Evolutionary conservation across 2,888 invertebrate species (phyloP), one percentile per base, ranked within the genome.

Genomic region (Rapana venosa): DNA sequence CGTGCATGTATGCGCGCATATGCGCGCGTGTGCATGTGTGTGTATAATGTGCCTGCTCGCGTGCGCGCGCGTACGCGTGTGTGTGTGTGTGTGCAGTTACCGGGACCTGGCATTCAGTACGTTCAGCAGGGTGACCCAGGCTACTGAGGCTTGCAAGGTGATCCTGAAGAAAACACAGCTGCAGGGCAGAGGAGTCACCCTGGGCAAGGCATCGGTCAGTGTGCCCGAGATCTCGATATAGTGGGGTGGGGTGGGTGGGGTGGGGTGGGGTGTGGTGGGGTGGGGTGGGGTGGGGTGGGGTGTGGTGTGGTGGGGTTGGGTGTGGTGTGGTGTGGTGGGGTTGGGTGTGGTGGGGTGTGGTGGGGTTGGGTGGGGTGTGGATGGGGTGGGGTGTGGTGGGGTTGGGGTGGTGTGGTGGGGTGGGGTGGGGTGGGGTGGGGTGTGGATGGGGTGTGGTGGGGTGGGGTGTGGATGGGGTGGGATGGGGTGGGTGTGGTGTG

Each of bases 201-300:
- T 89, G 36, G 85, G 84, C 56, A 89, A 85, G 70, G 70, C 84
- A 11, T 89, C 89, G 30, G 89, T 89, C 26, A 47, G 88, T 35
- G 26, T 8, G 26, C 70, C 8, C 70, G 13, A n/a, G n/a, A n/a
- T n/a, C n/a, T n/a, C n/a, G n/a, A n/a, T n/a, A n/a, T n/a, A n/a
- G n/a, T n/a, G n/a, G n/a, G n/a, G n/a, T n/a, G n/a, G n/a, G 47
- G 2, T 47, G 47, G 47, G 2, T 47, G 47, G 2, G 47, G 2
- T 47, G 47, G 2, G 2, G 47, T 47, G 47, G 2, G 8, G 2
- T 47, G 47, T 47, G n/a, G n/a, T n/a, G n/a, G n/a, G n/a, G n/a
- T n/a, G n/a, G n/a, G n/a, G n/a, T n/a, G n/a, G n/a, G n/a, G n/a
- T n/a, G n/a, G n/a, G n/a, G n/a, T n/a, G n/a, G n/a, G n/a, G n/a